Evolutionary conservation across 1,140 invertebrate species (phyloP), one percentile per base, ranked within the genome.

Genomic region (Papilio polytes): DNA sequence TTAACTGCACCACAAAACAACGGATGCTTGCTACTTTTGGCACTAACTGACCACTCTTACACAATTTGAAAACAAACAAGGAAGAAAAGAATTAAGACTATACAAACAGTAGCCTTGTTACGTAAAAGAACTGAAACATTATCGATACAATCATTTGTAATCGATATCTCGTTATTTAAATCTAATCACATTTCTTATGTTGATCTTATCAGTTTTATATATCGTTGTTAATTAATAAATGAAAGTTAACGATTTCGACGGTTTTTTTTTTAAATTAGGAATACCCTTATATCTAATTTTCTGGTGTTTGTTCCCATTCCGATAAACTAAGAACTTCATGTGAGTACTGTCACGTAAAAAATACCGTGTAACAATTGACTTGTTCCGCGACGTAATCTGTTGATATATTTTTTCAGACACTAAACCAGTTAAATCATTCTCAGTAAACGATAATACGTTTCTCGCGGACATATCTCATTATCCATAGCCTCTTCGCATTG

Each of bases 391-490:
- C 26, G 10, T 13, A 66, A 10, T 31, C 22, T 22, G 20, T 31
- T 31, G 63, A 70, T 70, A 70, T 70, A 22, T 63, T 70, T 70
- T 31, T 31, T 70, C 20, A 18, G 7, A 53, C 31, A 31, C 22
- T 77, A 2, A 22, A 77, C 20, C 51, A 59, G 74, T 51, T 56
- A 78, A 56, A 70, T 80, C 83, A 87, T 87, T 82, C 78, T 84
- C 77, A 70, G 63, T 70, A 70, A 15, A 80, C 84, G 87, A 86
- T 89, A 89, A 84, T 84, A 76, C 63, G 72, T 46, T 80, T 82
- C 53, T n/a, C 13, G 78, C 74, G 36, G 36, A 41, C 36, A 77
- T 26, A 72, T 80, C 84, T 85, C 85, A 87, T 87, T 89, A 87
- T 56, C 74, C 48, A 59, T 76, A 80, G 78, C 82, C 78, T 74